phyloP scores from a whole-genome alignment of 2,888 invertebrate species.

The Bellardia bayeri region DNA sequence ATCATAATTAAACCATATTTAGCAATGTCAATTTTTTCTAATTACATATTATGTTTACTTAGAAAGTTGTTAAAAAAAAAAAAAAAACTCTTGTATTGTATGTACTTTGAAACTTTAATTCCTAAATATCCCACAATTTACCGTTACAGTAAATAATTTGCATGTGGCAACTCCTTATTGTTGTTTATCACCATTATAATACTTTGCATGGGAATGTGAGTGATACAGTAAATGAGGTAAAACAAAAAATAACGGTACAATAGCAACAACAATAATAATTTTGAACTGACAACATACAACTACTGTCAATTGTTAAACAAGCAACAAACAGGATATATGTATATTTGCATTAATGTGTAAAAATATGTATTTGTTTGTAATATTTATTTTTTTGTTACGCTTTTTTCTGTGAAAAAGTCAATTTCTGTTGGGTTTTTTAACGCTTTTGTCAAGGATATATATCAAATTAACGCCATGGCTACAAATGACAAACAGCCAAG shows the following conservation, averaged over 20 bases:
- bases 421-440: conserved; percentile 14
- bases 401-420: conserved; percentile 31
- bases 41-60: not conserved
- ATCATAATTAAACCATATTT: too few relatives aligned
- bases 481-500: conserved; percentile 55
- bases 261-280: conserved; percentile 24
- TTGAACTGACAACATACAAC: conserved; percentile 43
- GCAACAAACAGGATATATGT: conserved; percentile 52
- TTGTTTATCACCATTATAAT: conserved; percentile 34
- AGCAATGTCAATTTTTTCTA: too few relatives aligned
- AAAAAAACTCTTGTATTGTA: too few relatives aligned
- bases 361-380: not conserved
- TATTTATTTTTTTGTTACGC: not conserved
- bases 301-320: conserved; percentile 66
- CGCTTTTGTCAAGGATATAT: conserved; percentile 64
- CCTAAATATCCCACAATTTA: too few relatives aligned
- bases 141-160: too few relatives aligned
- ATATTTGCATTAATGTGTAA: not conserved
- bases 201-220: conserved; percentile 4
- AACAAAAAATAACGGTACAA: not conserved
- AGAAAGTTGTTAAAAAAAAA: too few relatives aligned
- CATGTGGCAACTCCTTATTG: conserved; percentile 22
- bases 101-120: too few relatives aligned
- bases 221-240: not conserved
- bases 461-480: conserved; percentile 70